Evolutionary conservation across 2,888 invertebrate genomes (phyloP).

Genomic region (Scaptomyza cyrtandrae): DNA sequence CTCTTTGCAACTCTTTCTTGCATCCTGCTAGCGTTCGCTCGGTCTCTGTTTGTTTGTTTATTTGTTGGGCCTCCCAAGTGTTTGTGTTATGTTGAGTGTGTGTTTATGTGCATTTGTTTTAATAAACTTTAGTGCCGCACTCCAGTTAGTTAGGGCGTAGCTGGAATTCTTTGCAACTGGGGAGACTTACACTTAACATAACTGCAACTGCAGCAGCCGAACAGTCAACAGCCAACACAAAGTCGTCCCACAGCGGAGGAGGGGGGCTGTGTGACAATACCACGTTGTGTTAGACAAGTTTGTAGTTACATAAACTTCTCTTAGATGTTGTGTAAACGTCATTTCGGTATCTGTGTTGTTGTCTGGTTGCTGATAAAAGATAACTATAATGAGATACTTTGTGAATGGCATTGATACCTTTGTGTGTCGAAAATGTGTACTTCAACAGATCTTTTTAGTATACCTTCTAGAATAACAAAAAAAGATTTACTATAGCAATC

Average conservation of each 20-base stretch:
- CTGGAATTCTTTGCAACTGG: slow-evolving; percentile 2
- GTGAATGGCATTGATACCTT: slow-evolving; percentile 9
- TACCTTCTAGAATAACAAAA: not conserved
- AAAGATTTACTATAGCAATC: slow-evolving; percentile 5
- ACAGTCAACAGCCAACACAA: not conserved
- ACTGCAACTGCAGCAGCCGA: not conserved
- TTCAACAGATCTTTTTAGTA: too few species aligned
- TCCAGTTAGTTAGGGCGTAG: slow-evolving; percentile 15
- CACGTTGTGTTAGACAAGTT: not conserved
- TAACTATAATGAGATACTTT: slow-evolving; percentile 23
- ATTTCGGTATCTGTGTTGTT: slow-evolving; percentile 1
- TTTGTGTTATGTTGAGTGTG: slow-evolving; percentile 19
- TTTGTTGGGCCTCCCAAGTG: slow-evolving; percentile 19
- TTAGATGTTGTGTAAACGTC: slow-evolving; percentile 2
- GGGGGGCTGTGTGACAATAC: slow-evolving; percentile 3
- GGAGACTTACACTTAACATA: slow-evolving; percentile 5
- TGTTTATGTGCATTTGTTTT: slow-evolving; percentile 36
- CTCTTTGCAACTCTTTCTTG: slow-evolving; percentile 19
- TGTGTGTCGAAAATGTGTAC: too few species aligned
- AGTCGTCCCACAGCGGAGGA: slow-evolving; percentile 8
- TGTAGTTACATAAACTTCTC: slow-evolving; percentile 3
- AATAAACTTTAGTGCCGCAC: slow-evolving; percentile 36
- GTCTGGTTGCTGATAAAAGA: slow-evolving; percentile 26
- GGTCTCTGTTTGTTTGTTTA: slow-evolving; percentile 19
- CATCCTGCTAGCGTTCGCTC: slow-evolving; percentile 9